Evolutionary conservation across 2,888 invertebrate species (phyloP).

Genomic region (Podotricha telesiphe): DNA sequence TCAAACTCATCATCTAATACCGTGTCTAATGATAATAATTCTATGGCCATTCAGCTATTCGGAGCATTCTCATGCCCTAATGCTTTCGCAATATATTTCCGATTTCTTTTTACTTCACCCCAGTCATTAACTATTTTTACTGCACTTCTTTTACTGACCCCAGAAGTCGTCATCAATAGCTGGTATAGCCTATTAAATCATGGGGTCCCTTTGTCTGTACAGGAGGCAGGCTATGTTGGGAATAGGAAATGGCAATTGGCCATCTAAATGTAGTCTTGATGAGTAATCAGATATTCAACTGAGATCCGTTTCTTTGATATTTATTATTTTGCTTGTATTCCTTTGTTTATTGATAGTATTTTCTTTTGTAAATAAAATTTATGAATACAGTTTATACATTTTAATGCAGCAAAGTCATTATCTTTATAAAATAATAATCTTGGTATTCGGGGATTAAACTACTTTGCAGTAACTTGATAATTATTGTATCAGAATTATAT

Average conservation of each 20-base stretch:
- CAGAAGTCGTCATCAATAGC: constrained; percentile 60
- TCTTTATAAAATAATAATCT: too few relatives aligned
- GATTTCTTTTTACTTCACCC: constrained; percentile 56
- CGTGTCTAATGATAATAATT: constrained; percentile 41
- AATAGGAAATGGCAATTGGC: constrained; percentile 61
- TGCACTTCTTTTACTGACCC: constrained; percentile 57
- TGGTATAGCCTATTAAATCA: constrained; percentile 58
- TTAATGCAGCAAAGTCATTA: too few relatives aligned
- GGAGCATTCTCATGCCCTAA: constrained; percentile 43
- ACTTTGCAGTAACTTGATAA: too few relatives aligned
- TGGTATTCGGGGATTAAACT: too few relatives aligned
- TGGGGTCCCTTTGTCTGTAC: constrained; percentile 55
- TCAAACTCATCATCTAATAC: constrained; percentile 7
- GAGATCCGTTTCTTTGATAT: constrained; percentile 24
- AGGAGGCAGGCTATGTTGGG: constrained; percentile 51
- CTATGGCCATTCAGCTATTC: constrained; percentile 48
- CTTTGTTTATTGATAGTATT: neutral
- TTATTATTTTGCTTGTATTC: constrained; percentile 5
- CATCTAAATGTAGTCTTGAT: constrained; percentile 51
- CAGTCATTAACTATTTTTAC: constrained; percentile 54
- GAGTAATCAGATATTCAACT: constrained; percentile 38
- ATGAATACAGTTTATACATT: too few relatives aligned
- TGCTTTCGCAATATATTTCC: constrained; percentile 54
- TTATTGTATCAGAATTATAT: too few relatives aligned
- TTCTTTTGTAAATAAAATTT: neutral